These are phyloP conservation scores for Terebella lapidaria DNA, from an alignment of 2,888 invertebrate species.

Conservation along the genomic window DNA sequence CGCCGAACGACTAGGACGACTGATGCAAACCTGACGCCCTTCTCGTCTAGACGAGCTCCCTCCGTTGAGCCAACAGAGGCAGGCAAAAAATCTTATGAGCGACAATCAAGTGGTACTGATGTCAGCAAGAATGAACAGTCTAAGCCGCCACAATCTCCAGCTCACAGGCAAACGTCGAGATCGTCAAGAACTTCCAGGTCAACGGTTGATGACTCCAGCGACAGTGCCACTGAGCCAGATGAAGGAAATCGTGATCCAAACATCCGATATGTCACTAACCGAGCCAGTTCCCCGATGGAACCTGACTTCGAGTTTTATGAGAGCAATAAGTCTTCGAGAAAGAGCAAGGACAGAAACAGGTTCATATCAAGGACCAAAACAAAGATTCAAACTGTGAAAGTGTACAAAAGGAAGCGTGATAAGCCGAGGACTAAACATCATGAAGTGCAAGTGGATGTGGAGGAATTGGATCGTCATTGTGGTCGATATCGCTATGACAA, in stretches of 20 bases:
- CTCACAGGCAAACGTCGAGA: neutral
- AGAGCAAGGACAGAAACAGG: conserved; percentile 12
- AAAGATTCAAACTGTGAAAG: conserved; percentile 22
- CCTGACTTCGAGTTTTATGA: conserved; percentile 12
- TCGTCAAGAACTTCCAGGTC: neutral
- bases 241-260: conserved; percentile 8
- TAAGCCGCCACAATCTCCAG: neutral
- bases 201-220: conserved; percentile 18
- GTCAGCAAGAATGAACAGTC: neutral
- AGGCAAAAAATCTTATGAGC: neutral
- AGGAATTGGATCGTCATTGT: conserved; percentile 14
- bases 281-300: conserved; percentile 44
- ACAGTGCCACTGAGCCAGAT: conserved; percentile 19
- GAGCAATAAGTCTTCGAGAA: conserved; percentile 1
- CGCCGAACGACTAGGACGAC: conserved; percentile 10
- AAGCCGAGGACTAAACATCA: conserved; percentile 4
- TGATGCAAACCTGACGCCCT: conserved; percentile 15
- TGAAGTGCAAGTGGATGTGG: conserved; percentile 7
- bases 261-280: conserved; percentile 35
- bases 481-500: conserved; percentile 9
- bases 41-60: neutral
- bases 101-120: conserved; percentile 1
- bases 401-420: conserved; percentile 13
- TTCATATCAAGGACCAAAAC: conserved; percentile 24
- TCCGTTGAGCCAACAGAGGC: neutral